Evolutionary conservation across 2,888 invertebrate species (phyloP).

Genomic region (Ochropleura plecta): DNA sequence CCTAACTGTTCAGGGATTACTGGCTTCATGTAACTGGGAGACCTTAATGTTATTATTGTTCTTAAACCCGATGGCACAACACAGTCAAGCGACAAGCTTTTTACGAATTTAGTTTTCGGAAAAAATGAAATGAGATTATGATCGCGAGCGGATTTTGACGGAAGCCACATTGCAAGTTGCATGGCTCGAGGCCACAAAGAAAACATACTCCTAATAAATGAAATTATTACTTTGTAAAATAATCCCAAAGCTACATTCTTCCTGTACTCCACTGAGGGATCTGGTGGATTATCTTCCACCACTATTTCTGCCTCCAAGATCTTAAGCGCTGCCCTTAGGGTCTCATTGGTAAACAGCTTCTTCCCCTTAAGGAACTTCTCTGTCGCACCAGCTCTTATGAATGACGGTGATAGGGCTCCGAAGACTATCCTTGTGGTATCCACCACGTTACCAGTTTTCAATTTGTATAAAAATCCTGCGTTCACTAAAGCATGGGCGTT

Average conservation of each 20-base stretch:
- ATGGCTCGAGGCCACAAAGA: neutral
- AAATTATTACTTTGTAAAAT: constrained; percentile 24
- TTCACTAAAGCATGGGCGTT: constrained; percentile 94
- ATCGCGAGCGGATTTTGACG: too few relatives aligned
- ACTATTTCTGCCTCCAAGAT: constrained; percentile 73
- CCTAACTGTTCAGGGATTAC: too few relatives aligned
- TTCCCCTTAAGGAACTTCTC: constrained; percentile 87
- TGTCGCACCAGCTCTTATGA: constrained; percentile 86
- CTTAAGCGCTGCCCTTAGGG: constrained; percentile 79
- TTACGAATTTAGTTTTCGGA: too few relatives aligned
- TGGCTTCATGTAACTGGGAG: too few relatives aligned
- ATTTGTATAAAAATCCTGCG: constrained; percentile 92
- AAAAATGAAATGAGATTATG: too few relatives aligned
- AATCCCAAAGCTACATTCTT: constrained; percentile 20
- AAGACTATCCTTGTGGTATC: constrained; percentile 88
- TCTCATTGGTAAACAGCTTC: constrained; percentile 78
- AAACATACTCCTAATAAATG: neutral
- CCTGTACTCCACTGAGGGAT: constrained; percentile 89
- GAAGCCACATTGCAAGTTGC: too few relatives aligned
- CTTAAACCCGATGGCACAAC: too few relatives aligned
- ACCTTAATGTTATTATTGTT: too few relatives aligned
- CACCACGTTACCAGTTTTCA: constrained; percentile 64
- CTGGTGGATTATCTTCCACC: constrained; percentile 82
- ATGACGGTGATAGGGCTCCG: constrained; percentile 88
- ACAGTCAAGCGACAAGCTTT: too few relatives aligned